Base-by-base conservation (phyloP, 2,888 invertebrate species). In the Nemapogon koenigi region DNA sequence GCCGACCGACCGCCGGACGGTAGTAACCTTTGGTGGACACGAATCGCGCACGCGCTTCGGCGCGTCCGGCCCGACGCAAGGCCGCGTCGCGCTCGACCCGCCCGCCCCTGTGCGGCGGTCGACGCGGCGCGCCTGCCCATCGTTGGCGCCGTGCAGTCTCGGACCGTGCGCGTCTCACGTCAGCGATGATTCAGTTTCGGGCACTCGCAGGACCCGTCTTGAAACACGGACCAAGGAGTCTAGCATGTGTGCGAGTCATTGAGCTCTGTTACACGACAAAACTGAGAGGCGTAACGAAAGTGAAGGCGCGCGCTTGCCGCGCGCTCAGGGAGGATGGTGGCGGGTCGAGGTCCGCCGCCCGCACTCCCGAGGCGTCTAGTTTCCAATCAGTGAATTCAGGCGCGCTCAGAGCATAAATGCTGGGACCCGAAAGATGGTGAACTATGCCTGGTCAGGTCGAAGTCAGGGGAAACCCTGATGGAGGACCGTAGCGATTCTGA, bases 151-250 rank as follows among this genome's bases (percentile, higher is more conserved):
- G 43, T n/a, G 55, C 50, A 50, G 56, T 52, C 51, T 43, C 44
- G 56, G 53, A 58, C 57, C 53, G 52, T 57, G 59, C 61, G 46
- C 22, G 22, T 58, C 58, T 54, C 52, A 52, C 49, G 58, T 50
- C 49, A 57, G 53, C 49, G 66, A 61, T 66, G 65, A 53, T 61
- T 60, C 55, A 53, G 65, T 57, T 65, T 69, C 57, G 62, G 66
- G 61, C 60, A 62, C 64, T 73, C 66, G 68, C 76, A 73, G 82
- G 85, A 83, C 85, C 86, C 85, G 85, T 86, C 86, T 87, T 86
- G 86, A 86, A 87, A 86, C 84, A 87, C 84, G 84, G 84, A 85
- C 85, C 84, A 85, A 85, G 84, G 83, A 86, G 85, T 85, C 81
- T 82, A 84, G 78, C 84, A 82, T 83, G 81, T 84, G 73, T 81